A percentile compares a stretch with the other conserved stretches of the same genome.
phyloP scores from a whole-genome alignment of 2,888 invertebrate species.

The Teleiodes luculella region DNA sequence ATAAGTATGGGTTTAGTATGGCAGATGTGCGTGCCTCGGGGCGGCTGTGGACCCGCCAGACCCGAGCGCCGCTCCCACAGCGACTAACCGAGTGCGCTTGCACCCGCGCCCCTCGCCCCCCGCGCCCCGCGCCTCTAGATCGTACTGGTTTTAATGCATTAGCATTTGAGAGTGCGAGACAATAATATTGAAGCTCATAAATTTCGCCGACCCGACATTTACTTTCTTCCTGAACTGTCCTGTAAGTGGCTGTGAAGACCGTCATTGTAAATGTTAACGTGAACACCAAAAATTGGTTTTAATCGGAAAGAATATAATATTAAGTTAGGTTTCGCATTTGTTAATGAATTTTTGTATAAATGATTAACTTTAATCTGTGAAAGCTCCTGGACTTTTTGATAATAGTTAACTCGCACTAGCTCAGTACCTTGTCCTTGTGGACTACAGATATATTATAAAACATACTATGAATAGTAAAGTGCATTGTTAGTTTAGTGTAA shows the following conservation, averaged over 20 bases:
- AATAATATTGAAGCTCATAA: slow-evolving; percentile 63
- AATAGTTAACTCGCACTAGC: slow-evolving; percentile 60
- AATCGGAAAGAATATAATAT: slow-evolving; percentile 43
- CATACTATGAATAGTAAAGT: slow-evolving; percentile 64
- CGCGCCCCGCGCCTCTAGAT: no score
- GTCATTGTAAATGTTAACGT: slow-evolving; percentile 51
- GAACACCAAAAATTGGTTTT: slow-evolving; percentile 64
- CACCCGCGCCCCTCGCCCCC: no score
- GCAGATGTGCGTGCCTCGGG: slow-evolving; percentile 38
- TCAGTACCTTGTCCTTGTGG: slow-evolving; percentile 65
- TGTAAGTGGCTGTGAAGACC: slow-evolving; percentile 72
- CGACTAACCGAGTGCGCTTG: slow-evolving; percentile 67
- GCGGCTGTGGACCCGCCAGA: slow-evolving; percentile 60
- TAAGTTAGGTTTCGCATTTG: slow-evolving; percentile 56
- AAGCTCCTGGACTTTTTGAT: slow-evolving; percentile 45
- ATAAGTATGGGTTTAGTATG: no score
- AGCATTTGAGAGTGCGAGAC: slow-evolving; percentile 62
- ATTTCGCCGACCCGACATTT: slow-evolving; percentile 34
- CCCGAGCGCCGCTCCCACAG: slow-evolving; percentile 74
- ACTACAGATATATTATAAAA: slow-evolving; percentile 57
- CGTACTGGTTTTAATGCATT: not conserved
- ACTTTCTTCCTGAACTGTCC: slow-evolving; percentile 33
- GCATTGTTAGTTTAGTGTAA: slow-evolving; percentile 72
- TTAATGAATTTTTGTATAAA: slow-evolving; percentile 44
- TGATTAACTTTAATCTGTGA: slow-evolving; percentile 32